phyloP scores from a whole-genome alignment of 2,888 invertebrate species.

The Drosophila paranaensis region DNA sequence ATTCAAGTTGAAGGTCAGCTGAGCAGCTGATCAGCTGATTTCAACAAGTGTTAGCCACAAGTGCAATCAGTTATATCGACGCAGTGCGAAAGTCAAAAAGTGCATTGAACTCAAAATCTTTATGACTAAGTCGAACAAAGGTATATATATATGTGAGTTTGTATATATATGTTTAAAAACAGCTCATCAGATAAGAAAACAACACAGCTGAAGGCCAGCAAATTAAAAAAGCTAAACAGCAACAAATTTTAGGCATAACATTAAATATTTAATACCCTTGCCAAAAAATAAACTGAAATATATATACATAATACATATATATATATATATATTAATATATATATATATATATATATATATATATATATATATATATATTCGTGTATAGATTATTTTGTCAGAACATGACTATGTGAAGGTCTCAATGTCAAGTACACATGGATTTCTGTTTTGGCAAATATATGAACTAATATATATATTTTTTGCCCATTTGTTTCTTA shows the following conservation, averaged over 20 bases:
- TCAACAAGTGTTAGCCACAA: slow-evolving; percentile 32
- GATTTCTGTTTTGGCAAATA: not conserved
- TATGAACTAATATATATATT: too few species aligned
- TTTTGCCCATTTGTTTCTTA: not conserved
- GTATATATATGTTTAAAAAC: not conserved
- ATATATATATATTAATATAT: not conserved
- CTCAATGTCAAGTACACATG: slow-evolving; percentile 47
- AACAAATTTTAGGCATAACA: slow-evolving; percentile 8
- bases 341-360: not conserved
- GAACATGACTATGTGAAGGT: not conserved
- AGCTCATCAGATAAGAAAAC: slow-evolving; percentile 34
- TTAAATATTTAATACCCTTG: slow-evolving; percentile 35
- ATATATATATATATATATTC: not conserved
- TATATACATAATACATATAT: not conserved
- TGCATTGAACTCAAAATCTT: slow-evolving; percentile 64
- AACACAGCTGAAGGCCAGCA: slow-evolving; percentile 34
- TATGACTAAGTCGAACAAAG: slow-evolving; percentile 46
- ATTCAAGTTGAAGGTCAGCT: slow-evolving; percentile 59
- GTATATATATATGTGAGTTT: not conserved
- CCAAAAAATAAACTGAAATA: slow-evolving; percentile 16
- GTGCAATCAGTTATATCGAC: slow-evolving; percentile 40
- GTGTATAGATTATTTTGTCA: not conserved
- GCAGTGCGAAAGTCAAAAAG: slow-evolving; percentile 40
- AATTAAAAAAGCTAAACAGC: slow-evolving; percentile 14
- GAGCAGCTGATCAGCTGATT: slow-evolving; percentile 53